Evolutionary conservation across 2,888 invertebrate species (phyloP).

Genomic region (Abrostola tripartita): DNA sequence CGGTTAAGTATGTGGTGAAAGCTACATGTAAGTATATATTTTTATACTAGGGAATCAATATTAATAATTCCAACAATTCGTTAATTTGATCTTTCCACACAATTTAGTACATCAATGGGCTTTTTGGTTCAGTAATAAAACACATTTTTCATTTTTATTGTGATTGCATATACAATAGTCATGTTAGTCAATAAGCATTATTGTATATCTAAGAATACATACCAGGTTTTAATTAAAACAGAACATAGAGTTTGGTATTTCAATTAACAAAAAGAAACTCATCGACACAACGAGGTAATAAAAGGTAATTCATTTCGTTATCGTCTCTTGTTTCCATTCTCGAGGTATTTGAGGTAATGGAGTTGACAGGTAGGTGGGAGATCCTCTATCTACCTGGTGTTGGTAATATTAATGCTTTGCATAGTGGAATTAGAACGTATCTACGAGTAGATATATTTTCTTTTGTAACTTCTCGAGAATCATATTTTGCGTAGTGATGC

Average conservation of each 20-base stretch:
- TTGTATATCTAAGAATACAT: constrained; percentile 14
- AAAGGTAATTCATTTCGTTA: constrained; percentile 27
- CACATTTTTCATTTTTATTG: neutral
- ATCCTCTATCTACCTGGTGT: neutral
- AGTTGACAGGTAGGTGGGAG: neutral
- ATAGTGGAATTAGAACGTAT: too few relatives aligned
- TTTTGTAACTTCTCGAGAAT: too few relatives aligned
- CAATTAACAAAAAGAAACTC: constrained; percentile 46
- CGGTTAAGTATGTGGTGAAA: too few relatives aligned
- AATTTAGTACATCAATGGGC: too few relatives aligned
- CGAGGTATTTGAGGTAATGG: constrained; percentile 31
- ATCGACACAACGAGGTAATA: constrained; percentile 27
- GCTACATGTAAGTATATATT: too few relatives aligned
- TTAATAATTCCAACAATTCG: too few relatives aligned
- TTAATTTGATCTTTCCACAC: too few relatives aligned
- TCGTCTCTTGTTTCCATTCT: constrained; percentile 28
- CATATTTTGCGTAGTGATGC: too few relatives aligned
- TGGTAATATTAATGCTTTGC: neutral
- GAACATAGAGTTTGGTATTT: constrained; percentile 14
- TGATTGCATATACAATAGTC: neutral
- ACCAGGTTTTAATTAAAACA: constrained; percentile 48
- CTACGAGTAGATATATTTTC: too few relatives aligned
- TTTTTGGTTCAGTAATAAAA: neutral
- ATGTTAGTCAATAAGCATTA: constrained; percentile 5
- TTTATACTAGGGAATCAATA: too few relatives aligned